These are phyloP conservation scores for Megalurothrips usitatus DNA, from an alignment of 2,888 invertebrate genomes.

Conservation along the genomic window DNA sequence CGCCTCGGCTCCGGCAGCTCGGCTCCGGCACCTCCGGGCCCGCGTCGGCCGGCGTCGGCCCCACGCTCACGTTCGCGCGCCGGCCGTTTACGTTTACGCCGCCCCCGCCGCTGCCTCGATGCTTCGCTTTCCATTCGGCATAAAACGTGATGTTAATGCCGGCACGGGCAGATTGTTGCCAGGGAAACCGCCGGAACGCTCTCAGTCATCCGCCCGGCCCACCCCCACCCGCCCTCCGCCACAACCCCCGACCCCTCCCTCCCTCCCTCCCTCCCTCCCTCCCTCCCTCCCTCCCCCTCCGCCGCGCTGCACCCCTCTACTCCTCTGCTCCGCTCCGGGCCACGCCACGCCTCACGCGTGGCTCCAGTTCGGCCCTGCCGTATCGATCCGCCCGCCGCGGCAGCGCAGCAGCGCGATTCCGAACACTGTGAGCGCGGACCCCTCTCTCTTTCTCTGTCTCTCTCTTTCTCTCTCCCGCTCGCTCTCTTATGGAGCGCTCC, in stretches of 20 bases:
- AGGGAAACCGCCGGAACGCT: neutral
- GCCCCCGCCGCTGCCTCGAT: neutral
- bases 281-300: neutral
- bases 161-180: conserved; percentile 14
- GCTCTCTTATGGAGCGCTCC: too few relatives aligned
- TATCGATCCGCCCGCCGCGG: conserved; percentile 28
- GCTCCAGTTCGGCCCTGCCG: conserved; percentile 40
- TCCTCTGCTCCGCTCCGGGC: neutral
- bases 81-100: neutral
- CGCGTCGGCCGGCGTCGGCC: too few relatives aligned
- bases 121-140: neutral
- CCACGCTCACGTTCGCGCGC: neutral
- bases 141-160: conserved; percentile 3
- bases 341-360: conserved; percentile 27
- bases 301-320: neutral
- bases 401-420: neutral
- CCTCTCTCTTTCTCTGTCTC: too few relatives aligned
- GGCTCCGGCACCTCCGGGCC: too few relatives aligned
- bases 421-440: too few relatives aligned
- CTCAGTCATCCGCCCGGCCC: conserved; percentile 30
- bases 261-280: neutral
- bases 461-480: too few relatives aligned
- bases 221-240: neutral
- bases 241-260: neutral
- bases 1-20: too few relatives aligned